Percentiles rank a stretch among this genome's conserved stretches.
Evolutionary conservation across 2,797 vertebrate species (phyloP).

Genomic region (Todus mexicanus): DNA sequence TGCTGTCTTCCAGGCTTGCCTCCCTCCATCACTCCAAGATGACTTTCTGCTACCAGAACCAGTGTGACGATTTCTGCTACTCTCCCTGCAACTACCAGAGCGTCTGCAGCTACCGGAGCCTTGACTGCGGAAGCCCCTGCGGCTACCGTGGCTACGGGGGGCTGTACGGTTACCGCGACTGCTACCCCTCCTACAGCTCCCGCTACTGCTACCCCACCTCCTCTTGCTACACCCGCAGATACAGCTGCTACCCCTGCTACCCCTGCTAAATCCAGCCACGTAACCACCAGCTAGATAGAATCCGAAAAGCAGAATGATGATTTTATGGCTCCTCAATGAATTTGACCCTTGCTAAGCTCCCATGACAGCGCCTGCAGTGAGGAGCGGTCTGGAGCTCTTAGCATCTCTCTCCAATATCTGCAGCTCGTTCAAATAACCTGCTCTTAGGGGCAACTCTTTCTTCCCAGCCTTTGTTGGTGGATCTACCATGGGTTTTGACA

Average conservation of each 20-base stretch:
- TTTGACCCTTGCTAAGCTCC: background rate
- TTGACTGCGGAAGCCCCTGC: too few species aligned
- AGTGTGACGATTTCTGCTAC: background rate
- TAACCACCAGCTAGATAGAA: rapidly evolving
- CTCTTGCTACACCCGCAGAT: too few species aligned
- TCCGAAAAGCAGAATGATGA: rapidly evolving
- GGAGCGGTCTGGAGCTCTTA: background rate
- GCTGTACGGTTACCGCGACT: too few species aligned
- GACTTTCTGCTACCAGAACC: conserved; percentile 36
- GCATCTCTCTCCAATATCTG: background rate
- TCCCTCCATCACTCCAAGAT: background rate
- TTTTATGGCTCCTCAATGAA: background rate
- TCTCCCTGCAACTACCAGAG: background rate
- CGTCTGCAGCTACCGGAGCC: too few species aligned
- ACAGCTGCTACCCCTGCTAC: too few species aligned
- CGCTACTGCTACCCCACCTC: too few species aligned
- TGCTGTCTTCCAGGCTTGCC: background rate
- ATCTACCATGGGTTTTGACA: background rate
- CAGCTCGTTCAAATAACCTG: rapidly evolving
- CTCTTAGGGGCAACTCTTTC: background rate
- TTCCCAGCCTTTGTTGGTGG: background rate
- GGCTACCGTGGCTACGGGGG: too few species aligned
- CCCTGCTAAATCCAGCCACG: too few species aligned
- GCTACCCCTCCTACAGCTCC: too few species aligned
- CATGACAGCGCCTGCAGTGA: rapidly evolving